phyloP scores from a whole-genome alignment of 2,113 vertebrate species.

The Tyto alba region DNA sequence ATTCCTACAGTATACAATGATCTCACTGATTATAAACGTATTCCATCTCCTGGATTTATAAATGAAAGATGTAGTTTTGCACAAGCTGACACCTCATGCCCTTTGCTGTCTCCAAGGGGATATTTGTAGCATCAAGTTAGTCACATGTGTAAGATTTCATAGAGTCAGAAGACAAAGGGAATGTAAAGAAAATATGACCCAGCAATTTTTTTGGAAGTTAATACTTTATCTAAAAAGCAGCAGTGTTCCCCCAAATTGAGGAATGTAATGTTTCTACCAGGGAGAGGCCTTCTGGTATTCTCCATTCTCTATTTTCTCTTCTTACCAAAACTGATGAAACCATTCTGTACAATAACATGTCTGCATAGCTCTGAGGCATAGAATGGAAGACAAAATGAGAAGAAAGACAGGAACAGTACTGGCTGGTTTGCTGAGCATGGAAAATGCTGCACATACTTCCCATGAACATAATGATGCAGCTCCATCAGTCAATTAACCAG shows the following conservation, averaged over 20 bases:
- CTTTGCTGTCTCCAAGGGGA: neutral
- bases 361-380: neutral
- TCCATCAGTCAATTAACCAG: neutral
- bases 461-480: neutral
- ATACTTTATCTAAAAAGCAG: neutral
- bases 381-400: neutral
- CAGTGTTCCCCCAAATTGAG: neutral
- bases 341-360: neutral
- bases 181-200: neutral
- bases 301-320: neutral
- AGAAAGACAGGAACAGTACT: neutral
- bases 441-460: neutral
- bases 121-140: neutral
- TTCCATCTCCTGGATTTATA: neutral
- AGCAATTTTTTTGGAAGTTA: neutral
- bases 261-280: neutral
- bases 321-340: neutral
- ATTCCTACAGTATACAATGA: neutral
- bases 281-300: neutral
- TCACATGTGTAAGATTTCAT: neutral
- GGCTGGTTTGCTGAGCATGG: neutral
- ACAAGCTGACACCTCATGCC: neutral
- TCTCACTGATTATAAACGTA: neutral
- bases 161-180: neutral
- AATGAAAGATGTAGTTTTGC: neutral